Evolutionary conservation across 2,888 invertebrate species (phyloP), one percentile per base, ranked within the genome.

Genomic region (Trissolcus brochymenae): DNA sequence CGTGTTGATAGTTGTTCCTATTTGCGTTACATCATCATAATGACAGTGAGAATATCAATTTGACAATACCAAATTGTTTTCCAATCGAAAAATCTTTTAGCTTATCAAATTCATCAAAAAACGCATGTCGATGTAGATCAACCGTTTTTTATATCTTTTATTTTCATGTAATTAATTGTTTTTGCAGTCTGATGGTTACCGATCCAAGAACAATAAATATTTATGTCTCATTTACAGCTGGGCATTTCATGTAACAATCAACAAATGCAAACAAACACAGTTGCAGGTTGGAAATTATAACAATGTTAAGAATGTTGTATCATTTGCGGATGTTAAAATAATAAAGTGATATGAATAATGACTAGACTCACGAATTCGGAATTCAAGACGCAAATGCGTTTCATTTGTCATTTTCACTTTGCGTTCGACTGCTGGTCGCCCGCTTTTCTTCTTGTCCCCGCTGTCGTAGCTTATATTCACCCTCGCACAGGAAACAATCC

Each of bases 331-430:
- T 29, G 19, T 57, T n/a, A 25, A 25, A 57, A 19, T 21, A 61
- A 61, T 50, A 19, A 7, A 51, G 51, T 19, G 19, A 50, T 57
- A 57, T 50, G 50, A 59, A 59, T 35, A 49, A 49, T 64, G 43
- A 49, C n/a, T 19, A 51, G 25, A 14, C 7, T 40, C 53, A 14
- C 62, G 35, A 14, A 35, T 59, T 25, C 19, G 53, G 57, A 51
- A 19, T 17, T 51, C 14, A 65, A 73, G 73, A 74, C 81, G 71
- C 65, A 78, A 79, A 80, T 80, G 76, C 77, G 80, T 82, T 81
- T 80, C 81, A 83, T 83, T 82, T 82, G 82, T 83, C 83, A 83
- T 82, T 79, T 79, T 78, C 75, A 79, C 72, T 83, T 83, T 82
- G 80, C 81, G 79, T 82, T 83, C 82, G 81, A 83, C 81, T 72